Evolutionary conservation across 2,113 vertebrate species (phyloP).

Genomic region (Benitochromis conjunctus): DNA sequence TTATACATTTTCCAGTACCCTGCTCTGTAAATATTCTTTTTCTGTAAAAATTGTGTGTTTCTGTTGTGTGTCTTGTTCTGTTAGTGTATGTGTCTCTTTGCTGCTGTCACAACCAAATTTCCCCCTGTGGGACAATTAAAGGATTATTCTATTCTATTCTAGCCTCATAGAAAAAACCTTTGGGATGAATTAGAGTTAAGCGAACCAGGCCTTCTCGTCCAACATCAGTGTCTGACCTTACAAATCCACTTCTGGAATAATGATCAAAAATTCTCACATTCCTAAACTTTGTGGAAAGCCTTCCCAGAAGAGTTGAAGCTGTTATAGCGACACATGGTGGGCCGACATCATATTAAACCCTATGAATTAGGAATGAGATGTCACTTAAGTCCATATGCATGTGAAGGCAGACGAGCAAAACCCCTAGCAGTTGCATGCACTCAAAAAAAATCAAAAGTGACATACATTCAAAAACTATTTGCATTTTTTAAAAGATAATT

Average conservation of each 20-base stretch:
- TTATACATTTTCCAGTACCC: too few relatives aligned
- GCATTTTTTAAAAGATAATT: neutral
- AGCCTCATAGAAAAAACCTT: neutral
- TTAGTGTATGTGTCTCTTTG: too few relatives aligned
- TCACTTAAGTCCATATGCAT: neutral
- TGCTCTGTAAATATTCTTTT: too few relatives aligned
- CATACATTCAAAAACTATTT: neutral
- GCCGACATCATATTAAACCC: neutral
- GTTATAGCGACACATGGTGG: neutral
- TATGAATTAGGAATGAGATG: neutral
- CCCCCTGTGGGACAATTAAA: too few relatives aligned
- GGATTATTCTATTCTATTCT: too few relatives aligned
- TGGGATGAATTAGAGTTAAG: neutral
- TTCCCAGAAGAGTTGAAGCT: neutral
- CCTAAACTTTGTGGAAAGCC: neutral
- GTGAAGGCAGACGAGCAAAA: neutral
- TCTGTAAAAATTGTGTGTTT: too few relatives aligned
- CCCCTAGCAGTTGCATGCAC: neutral
- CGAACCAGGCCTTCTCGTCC: neutral
- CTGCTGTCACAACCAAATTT: too few relatives aligned
- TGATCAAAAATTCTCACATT: neutral
- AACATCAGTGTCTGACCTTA: accelerated
- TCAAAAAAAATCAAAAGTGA: neutral
- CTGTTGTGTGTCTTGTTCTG: too few relatives aligned
- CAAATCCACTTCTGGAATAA: neutral